Percentiles rank a stretch among this genome's conserved stretches.
Conservation (phyloP, 2,797 vertebrate genomes). For the Lycodopsis pacificus region DNA sequence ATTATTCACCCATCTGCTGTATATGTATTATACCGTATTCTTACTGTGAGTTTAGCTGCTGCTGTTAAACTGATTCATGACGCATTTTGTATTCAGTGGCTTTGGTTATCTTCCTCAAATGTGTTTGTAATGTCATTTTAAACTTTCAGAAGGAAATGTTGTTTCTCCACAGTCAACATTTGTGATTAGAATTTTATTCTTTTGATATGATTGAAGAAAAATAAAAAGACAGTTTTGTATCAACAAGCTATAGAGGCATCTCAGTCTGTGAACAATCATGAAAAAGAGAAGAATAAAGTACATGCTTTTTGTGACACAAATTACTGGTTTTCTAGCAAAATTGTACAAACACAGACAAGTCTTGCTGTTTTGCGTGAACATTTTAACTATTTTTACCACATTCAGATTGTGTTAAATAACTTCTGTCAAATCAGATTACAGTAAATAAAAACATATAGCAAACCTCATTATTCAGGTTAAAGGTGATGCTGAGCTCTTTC, state of each 20-base stretch:
- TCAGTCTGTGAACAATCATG: no score
- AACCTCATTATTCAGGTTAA: neutral
- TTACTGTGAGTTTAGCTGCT: neutral
- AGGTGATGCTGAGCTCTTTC: neutral
- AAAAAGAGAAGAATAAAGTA: no score
- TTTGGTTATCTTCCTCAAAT: neutral
- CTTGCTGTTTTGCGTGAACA: neutral
- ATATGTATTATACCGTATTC: neutral
- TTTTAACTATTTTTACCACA: neutral
- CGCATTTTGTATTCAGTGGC: neutral
- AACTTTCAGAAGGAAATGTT: neutral
- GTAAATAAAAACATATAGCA: neutral
- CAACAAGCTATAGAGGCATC: neutral
- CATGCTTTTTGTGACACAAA: neutral
- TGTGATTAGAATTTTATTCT: neutral
- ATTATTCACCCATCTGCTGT: neutral
- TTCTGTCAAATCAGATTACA: neutral
- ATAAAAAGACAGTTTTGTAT: neutral
- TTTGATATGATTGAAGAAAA: neutral
- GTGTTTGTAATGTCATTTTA: neutral
- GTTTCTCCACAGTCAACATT: neutral
- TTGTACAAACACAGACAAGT: neutral
- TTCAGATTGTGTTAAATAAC: neutral
- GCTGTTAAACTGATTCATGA: neutral
- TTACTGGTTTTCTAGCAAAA: slow-evolving; percentile 14